phyloP scores from a whole-genome alignment of 1,140 invertebrate species.

The Drosophila arizonae region DNA sequence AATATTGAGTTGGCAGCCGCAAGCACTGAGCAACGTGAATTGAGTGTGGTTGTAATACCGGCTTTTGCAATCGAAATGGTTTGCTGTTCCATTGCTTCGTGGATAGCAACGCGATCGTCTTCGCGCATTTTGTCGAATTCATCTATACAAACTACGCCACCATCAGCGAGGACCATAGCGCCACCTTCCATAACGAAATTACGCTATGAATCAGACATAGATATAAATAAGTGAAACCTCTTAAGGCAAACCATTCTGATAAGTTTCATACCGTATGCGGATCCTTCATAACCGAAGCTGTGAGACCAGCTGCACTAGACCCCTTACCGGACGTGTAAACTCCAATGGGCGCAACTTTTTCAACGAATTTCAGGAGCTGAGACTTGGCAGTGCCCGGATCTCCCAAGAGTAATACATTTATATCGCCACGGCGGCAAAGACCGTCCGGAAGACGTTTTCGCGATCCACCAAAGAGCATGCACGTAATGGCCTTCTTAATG shows the following conservation, averaged over 20 bases:
- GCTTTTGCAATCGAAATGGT: conserved; percentile 99
- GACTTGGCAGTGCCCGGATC: conserved; percentile 99
- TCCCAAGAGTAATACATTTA: conserved; percentile 97
- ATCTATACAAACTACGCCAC: conserved; percentile 99
- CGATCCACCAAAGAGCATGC: conserved; percentile 96
- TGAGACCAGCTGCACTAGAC: conserved; percentile 98
- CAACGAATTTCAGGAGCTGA: conserved; percentile 98
- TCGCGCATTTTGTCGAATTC: conserved; percentile 99
- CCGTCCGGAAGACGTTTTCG: conserved; percentile 97
- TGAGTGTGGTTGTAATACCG: conserved; percentile 99
- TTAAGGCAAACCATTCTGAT: too few relatives aligned
- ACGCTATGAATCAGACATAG: conserved; percentile 85
- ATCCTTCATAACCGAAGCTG: conserved; percentile 98
- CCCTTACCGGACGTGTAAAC: conserved; percentile 99
- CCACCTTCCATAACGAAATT: conserved; percentile 99
- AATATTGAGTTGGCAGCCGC: conserved; percentile 99
- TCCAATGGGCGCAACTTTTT: conserved; percentile 96
- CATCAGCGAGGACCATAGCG: conserved; percentile 99
- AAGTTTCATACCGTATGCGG: conserved; percentile 89
- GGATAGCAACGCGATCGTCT: conserved; percentile 99
- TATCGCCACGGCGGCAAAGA: conserved; percentile 96
- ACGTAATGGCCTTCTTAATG: conserved; percentile 99
- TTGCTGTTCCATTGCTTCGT: conserved; percentile 99
- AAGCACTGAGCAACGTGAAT: conserved; percentile 98
- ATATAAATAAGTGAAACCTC: too few relatives aligned